Base-by-base conservation (phyloP, 2,888 invertebrate genomes). In the Metopia argyrocephala region DNA sequence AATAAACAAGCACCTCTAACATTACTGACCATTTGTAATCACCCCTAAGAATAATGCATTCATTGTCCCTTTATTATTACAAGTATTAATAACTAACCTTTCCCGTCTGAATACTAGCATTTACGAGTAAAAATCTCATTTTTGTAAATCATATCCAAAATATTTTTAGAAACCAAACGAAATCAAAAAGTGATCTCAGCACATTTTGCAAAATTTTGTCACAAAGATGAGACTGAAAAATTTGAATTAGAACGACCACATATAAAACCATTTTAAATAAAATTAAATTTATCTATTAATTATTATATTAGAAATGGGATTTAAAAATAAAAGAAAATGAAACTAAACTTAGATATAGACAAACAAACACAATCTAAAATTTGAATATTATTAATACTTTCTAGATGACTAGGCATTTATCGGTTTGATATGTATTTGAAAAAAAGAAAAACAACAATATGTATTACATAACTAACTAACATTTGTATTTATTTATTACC, bases 141-240 rank as follows among this genome's bases (percentile, higher is more conserved):
- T 52, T 50, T 38, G 3, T 6, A 68, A 45, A 23, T 20, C n/a
- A 23, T 9, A 15, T n/a, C 6, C 15, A 64, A 46, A 45, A 4
- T 5, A 28, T 27, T 5, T 31, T n/a, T 9, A 9, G 1, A 21
- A 21, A 31, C 20, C 21, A 59, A 66, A 50, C 9, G 31, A 21
- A 48, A 45, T 48, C 0, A 46, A 46, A 18, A 48, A 48, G 1
- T 15, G 18, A 31, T 68, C 18, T 71, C 66, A 75, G 70, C 66
- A 71, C 75, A 70, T 57, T 73, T 80, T 69, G 57, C 73, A 61
- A 70, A 81, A 81, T 75, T n/a, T 81, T 75, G 69, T 76, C 73
- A 74, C 62, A 78, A 78, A 73, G 70, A 69, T 65, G 80, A 81
- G 81, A 81, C 81, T 81, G 81, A 81, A 78, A 59, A 38, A 75